Conservation (phyloP, 1,140 invertebrate species). For the Hypsibius dujardini region DNA sequence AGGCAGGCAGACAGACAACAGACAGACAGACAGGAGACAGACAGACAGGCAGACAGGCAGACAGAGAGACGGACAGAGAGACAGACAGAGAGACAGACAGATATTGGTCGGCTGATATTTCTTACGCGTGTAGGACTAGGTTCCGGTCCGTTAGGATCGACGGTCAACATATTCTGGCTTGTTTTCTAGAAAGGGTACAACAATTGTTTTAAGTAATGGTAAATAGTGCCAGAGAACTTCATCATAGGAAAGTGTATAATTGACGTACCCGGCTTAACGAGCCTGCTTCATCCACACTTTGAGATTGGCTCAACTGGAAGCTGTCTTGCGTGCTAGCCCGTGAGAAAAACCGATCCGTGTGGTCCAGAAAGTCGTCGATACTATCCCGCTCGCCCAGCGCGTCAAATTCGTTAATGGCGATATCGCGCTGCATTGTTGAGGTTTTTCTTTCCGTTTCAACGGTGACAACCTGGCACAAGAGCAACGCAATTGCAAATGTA, state of each 20-base stretch:
- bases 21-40: no score
- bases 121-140: no score
- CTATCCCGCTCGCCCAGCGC: slow-evolving; percentile 13
- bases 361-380: slow-evolving; percentile 12
- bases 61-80: no score
- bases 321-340: neutral
- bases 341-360: neutral
- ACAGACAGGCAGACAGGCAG: no score
- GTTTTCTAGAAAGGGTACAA: neutral
- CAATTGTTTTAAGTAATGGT: neutral
- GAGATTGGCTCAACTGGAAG: neutral
- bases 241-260: neutral
- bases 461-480: no score
- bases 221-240: neutral
- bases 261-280: neutral
- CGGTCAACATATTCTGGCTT: neutral
- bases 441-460: neutral
- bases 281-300: neutral
- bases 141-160: no score
- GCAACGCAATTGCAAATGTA: no score
- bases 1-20: no score
- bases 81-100: no score
- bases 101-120: no score
- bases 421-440: neutral
- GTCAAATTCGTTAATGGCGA: neutral